Conservation (phyloP, 2,113 vertebrate genomes). For the cattle (Bos taurus) region ARS-UCD2.0 NC_037328.1:49856501-49857000, state of each 20-base stretch:
- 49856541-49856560: slow-evolving; percentile 5
- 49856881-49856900: too few species aligned
- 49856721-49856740: neutral
- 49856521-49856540: neutral
- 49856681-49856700: neutral
- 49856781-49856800: too few species aligned
- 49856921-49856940: too few species aligned
- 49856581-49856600: neutral
- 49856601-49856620: neutral
- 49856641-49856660: neutral
- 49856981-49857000: too few species aligned
- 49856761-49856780: neutral
- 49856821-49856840: too few species aligned
- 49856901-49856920: too few species aligned
- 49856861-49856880: too few species aligned
- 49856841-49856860: too few species aligned
- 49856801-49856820: too few species aligned
- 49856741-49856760: slow-evolving; percentile 45
- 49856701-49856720: slow-evolving; percentile 8
- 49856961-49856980: too few species aligned
- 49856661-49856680: slow-evolving; percentile 23
- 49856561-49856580: neutral
- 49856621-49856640: neutral
- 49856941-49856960: too few species aligned
- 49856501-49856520: neutral